Evolutionary conservation across 1,140 invertebrate species (phyloP).

Genomic region (Drosophila nikananu): DNA sequence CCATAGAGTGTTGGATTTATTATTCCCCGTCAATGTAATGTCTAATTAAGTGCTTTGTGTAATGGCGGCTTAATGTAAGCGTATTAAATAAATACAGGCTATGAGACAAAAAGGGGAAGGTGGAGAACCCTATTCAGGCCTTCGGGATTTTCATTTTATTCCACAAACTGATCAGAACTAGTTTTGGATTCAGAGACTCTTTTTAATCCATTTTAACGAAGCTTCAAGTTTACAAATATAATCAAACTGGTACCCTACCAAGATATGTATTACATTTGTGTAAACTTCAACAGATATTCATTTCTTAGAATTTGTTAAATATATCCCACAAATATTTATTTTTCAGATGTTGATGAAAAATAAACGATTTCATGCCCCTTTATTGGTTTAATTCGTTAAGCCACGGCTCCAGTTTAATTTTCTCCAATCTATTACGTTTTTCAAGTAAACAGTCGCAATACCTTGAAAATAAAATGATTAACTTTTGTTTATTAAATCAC

Average conservation of each 20-base stretch:
- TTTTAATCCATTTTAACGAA: background rate
- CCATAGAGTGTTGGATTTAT: slow-evolving; percentile 43
- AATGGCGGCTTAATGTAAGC: slow-evolving; percentile 10
- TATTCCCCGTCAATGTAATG: slow-evolving; percentile 30
- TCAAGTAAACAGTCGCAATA: background rate
- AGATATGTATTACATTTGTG: background rate
- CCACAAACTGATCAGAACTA: background rate
- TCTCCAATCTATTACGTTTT: background rate
- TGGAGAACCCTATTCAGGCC: background rate
- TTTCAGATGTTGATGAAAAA: slow-evolving; percentile 13
- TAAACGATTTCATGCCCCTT: background rate
- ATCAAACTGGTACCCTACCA: background rate
- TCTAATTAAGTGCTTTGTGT: slow-evolving; percentile 29
- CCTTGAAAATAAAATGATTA: slow-evolving; percentile 15
- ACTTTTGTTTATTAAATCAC: background rate
- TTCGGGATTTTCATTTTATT: background rate
- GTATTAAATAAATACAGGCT: slow-evolving; percentile 6
- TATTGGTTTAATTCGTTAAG: slow-evolving; percentile 3
- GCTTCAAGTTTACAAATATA: too few species aligned
- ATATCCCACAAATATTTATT: slow-evolving; percentile 3
- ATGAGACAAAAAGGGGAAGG: background rate
- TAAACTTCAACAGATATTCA: background rate
- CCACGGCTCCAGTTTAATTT: background rate
- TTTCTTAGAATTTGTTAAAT: background rate
- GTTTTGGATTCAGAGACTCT: background rate